Conservation (phyloP, 2,113 vertebrate species). For the Dromas ardeola region DNA sequence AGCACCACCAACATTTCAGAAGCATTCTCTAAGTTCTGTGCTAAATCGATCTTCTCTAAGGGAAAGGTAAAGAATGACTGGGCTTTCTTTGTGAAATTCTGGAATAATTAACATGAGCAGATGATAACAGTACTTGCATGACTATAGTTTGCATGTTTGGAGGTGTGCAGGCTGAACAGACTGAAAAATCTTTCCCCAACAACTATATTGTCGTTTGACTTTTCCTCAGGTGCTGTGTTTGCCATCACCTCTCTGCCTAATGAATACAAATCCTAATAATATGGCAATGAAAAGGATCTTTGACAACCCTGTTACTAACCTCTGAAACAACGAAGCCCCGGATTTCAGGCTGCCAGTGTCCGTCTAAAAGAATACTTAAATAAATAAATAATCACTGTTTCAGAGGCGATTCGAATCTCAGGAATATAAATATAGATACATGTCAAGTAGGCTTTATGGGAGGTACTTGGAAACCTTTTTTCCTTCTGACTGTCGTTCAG, state of each 20-base stretch:
- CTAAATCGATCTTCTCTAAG: constrained; percentile 81
- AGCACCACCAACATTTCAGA: constrained; percentile 62
- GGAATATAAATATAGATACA: not conserved
- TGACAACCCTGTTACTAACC: not conserved
- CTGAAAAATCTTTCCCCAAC: not conserved
- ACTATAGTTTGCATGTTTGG: not conserved
- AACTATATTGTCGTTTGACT: not conserved
- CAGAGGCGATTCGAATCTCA: not conserved
- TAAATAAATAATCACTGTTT: not conserved
- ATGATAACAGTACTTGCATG: not conserved
- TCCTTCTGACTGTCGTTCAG: not conserved
- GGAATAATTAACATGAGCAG: not conserved
- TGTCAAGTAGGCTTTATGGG: not conserved
- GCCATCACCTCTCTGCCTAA: not conserved
- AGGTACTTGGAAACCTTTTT: not conserved
- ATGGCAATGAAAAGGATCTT: not conserved
- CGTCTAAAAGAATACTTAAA: not conserved
- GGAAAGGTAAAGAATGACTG: constrained; percentile 81
- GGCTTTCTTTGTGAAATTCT: not conserved
- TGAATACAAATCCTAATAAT: not conserved
- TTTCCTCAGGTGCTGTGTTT: not conserved
- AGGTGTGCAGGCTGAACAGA: not conserved
- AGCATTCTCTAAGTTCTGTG: constrained; percentile 72
- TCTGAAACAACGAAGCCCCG: not conserved
- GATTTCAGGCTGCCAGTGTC: not conserved